Evolutionary conservation across 2,888 invertebrate genomes (phyloP).

Genomic region (Micropterix aruncella): DNA sequence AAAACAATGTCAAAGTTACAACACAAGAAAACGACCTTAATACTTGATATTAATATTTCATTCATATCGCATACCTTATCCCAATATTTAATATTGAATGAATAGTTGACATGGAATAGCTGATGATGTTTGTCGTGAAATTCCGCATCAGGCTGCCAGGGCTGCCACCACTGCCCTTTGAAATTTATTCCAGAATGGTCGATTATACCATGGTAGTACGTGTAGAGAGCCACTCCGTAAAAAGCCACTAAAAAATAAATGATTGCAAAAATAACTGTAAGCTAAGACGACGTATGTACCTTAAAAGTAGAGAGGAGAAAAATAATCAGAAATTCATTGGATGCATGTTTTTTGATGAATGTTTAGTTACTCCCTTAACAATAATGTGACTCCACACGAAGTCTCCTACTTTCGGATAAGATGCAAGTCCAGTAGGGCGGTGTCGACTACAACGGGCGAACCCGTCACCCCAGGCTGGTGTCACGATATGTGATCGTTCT

Average conservation of each 20-base stretch:
- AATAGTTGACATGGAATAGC: conserved; percentile 66
- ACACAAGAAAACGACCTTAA: conserved; percentile 2
- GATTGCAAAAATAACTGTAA: background rate
- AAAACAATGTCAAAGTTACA: conserved; percentile 3
- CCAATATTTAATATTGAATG: conserved; percentile 55
- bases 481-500: too few relatives aligned
- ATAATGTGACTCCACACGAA: too few relatives aligned
- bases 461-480: too few relatives aligned
- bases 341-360: conserved; percentile 1
- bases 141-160: conserved; percentile 58
- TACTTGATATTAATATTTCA: too few relatives aligned
- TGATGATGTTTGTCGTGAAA: conserved; percentile 70
- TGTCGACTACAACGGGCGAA: too few relatives aligned
- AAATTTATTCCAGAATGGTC: conserved; percentile 65
- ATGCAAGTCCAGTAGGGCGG: too few relatives aligned
- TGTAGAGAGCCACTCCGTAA: conserved; percentile 32
- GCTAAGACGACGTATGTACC: background rate
- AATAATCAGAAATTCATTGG: background rate
- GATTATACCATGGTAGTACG: conserved; percentile 60
- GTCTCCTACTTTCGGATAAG: too few relatives aligned
- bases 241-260: conserved; percentile 29
- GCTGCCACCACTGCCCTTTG: conserved; percentile 61
- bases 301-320: too few relatives aligned
- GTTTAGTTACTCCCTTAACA: too few relatives aligned
- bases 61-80: conserved; percentile 52